Evolutionary conservation across 1,140 invertebrate genomes (phyloP), one percentile per base, ranked within the genome.

Genomic region (Oncopodura yosiiana): DNA sequence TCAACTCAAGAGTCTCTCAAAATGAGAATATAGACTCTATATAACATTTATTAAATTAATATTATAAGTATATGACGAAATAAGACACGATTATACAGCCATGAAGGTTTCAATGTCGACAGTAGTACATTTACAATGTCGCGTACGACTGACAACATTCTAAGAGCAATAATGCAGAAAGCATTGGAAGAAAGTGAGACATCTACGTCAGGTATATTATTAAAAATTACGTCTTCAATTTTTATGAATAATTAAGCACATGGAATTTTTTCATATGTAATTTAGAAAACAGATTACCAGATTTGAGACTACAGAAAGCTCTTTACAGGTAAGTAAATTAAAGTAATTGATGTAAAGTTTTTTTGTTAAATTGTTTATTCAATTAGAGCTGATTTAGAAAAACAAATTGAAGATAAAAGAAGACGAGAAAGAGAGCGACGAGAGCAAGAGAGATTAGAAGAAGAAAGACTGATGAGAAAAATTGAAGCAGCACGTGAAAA

Each of bases 401-500:
- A 36, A 32, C 61, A 63, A 48, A 58, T 63, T 38, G 27, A 34
- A 18, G 57, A 53, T 14, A 60, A 63, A 41, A 29, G 37, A 21
- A 58, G 60, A 27, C 30, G 34, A 14, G 61, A 63, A 12, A 37
- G 50, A 23, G 54, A 54, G 38, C 50, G 54, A 19, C 41, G 46
- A 42, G 57, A 63, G 38, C 2, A 24, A 16, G 58, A 60, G 32
- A 32, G 38, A 5, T 14, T 36, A 8, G 57, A 63, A 34, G 61
- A 60, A 34, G 61, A 60, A 29, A 52, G 55, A 18, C 24, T 63
- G 3, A 9, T 49, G 12, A 49, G 55, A 26, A 63, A 55, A 46
- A 60, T 63, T 32, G 53, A 63, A 32, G 38, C 52, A 2, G 54
- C 57, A 12, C 44, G 61, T 27, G 61, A 60, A 27, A 63, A 63